Evolutionary conservation across 1,140 invertebrate species (phyloP).

Genomic region (Drosophila asahinai): DNA sequence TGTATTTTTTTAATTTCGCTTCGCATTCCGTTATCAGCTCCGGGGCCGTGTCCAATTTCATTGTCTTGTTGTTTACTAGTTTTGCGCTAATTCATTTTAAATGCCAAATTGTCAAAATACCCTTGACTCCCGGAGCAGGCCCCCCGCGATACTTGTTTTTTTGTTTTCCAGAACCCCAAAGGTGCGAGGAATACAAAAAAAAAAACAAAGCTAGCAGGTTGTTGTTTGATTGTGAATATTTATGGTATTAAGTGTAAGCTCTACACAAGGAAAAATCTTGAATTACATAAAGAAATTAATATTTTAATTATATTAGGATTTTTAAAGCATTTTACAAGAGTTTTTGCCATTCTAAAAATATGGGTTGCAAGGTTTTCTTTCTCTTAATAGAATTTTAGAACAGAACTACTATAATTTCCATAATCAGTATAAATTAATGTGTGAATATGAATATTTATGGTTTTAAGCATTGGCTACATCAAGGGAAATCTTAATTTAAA

Average conservation of each 20-base stretch:
- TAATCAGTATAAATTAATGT: no score
- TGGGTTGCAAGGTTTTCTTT: background rate
- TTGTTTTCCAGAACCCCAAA: constrained; percentile 1
- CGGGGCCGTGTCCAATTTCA: constrained; percentile 43
- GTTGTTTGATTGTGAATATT: constrained; percentile 1
- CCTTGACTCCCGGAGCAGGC: constrained; percentile 32
- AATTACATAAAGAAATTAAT: background rate
- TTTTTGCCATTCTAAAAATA: background rate
- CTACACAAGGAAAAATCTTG: background rate
- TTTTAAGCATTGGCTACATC: no score
- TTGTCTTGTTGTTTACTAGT: constrained; percentile 61
- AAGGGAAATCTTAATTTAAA: no score
- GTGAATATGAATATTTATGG: no score
- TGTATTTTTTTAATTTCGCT: constrained; percentile 37
- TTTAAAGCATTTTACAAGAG: background rate
- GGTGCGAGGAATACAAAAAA: constrained; percentile 14
- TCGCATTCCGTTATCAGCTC: constrained; percentile 46
- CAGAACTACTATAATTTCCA: no score
- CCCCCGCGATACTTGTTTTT: constrained; percentile 4
- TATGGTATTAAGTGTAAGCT: constrained; percentile 1
- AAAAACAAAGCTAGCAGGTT: background rate
- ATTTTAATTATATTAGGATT: background rate
- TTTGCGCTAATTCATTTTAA: constrained; percentile 65
- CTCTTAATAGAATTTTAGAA: background rate
- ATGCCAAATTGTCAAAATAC: constrained; percentile 39